These are phyloP conservation scores for Gyrodactylus bullatarudis DNA, from an alignment of 1,140 invertebrate genomes.

Conservation along the genomic window DNA sequence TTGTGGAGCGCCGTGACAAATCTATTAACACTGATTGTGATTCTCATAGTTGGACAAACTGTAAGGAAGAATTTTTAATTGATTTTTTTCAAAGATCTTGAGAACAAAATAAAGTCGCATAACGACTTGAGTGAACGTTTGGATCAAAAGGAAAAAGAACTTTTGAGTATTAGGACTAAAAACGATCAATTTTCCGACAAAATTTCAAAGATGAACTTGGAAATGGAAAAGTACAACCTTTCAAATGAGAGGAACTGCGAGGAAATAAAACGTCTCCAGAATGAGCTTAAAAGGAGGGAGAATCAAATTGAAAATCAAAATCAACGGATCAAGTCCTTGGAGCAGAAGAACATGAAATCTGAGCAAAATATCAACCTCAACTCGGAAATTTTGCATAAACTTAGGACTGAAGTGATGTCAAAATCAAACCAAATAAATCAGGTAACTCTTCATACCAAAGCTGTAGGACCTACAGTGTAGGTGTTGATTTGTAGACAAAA, in stretches of 20 bases:
- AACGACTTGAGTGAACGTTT: not conserved
- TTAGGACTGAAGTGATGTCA: slow-evolving; percentile 75
- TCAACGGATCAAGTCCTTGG: slow-evolving; percentile 42
- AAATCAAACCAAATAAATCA: slow-evolving; percentile 74
- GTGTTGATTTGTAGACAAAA: too few relatives aligned
- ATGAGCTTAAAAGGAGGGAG: slow-evolving; percentile 19
- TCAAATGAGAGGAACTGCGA: not conserved
- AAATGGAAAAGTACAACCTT: not conserved
- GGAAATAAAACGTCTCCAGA: not conserved
- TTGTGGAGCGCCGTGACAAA: not conserved
- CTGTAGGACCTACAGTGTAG: too few relatives aligned
- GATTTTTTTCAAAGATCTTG: too few relatives aligned
- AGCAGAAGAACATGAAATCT: slow-evolving; percentile 50
- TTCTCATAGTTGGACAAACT: not conserved
- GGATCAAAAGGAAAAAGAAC: not conserved
- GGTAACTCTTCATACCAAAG: too few relatives aligned
- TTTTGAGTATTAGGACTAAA: not conserved
- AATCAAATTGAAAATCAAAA: slow-evolving; percentile 92
- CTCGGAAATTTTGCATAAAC: slow-evolving; percentile 83
- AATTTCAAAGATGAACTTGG: not conserved
- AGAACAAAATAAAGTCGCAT: not conserved
- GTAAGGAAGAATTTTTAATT: too few relatives aligned
- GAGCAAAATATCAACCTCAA: slow-evolving; percentile 82
- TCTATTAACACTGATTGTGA: not conserved
- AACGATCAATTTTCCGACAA: not conserved